phyloP scores from a whole-genome alignment of 2,888 invertebrate genomes.

The Volucella zonaria region DNA sequence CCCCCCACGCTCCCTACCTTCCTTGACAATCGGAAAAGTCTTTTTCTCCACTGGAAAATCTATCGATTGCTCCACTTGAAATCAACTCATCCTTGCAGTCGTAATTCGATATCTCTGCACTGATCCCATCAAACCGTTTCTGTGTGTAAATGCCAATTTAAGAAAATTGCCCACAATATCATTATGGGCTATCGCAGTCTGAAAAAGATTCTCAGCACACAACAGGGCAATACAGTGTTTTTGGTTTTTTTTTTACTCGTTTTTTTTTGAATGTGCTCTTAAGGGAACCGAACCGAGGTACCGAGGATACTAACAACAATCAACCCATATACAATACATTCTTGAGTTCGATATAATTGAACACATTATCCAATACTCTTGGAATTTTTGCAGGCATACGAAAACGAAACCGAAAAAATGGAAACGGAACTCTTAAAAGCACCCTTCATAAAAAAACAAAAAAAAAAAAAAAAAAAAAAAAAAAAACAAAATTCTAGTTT shows the following conservation, averaged over 20 bases:
- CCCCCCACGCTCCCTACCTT: too few species aligned
- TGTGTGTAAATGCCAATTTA: slow-evolving; percentile 64
- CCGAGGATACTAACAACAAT: slow-evolving; percentile 26
- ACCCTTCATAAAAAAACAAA: neutral
- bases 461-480: neutral
- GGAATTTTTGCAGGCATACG: slow-evolving; percentile 24
- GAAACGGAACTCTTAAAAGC: slow-evolving; percentile 20
- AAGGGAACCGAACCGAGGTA: slow-evolving; percentile 7
- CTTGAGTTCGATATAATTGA: slow-evolving; percentile 69
- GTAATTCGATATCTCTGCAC: slow-evolving; percentile 46
- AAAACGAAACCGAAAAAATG: neutral
- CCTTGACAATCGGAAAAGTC: slow-evolving; percentile 41
- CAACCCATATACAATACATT: slow-evolving; percentile 38
- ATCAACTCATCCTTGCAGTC: slow-evolving; percentile 56
- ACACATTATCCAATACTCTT: slow-evolving; percentile 52
- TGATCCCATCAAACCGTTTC: slow-evolving; percentile 56
- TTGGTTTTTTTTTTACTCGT: too few species aligned
- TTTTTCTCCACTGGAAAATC: slow-evolving; percentile 21
- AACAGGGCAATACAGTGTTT: neutral
- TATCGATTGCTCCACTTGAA: slow-evolving; percentile 66
- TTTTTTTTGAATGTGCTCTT: neutral
- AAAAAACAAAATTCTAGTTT: slow-evolving; percentile 27
- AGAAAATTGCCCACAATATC: slow-evolving; percentile 71
- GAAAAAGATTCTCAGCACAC: slow-evolving; percentile 39
- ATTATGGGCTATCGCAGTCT: slow-evolving; percentile 63